Base-by-base conservation (phyloP, 1,140 invertebrate genomes). In the Solenopsis fugax region DNA sequence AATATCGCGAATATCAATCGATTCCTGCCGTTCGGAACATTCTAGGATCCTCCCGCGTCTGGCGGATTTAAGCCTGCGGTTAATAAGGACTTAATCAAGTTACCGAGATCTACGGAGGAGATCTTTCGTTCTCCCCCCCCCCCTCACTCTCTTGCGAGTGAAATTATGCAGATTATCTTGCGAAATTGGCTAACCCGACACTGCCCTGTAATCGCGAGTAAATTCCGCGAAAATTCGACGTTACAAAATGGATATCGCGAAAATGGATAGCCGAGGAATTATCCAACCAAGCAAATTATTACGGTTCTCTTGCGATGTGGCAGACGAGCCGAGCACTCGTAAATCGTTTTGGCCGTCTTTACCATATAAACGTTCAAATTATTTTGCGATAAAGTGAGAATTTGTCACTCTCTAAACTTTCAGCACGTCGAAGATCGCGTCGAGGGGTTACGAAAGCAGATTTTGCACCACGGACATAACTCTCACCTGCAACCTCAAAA, bases 141-240 rank as follows among this genome's bases (percentile, higher is more conserved):
- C 60, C 16, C 60, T 34, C 29, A 5, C 58, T 34, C 24, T 24
- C 58, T 7, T 24, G 9, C 85, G 58, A 90, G 88, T 81, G 88
- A 92, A 87, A 92, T 89, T 88, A 89, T 78, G 81, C 87, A 90
- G 90, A 93, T 93, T 92, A 93, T 93, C 87, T 92, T 91, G 90
- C 91, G 77, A 92, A 92, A 93, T 93, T 93, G 89, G 93, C 89
- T 92, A 90, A 88, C 78, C 73, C 69, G 18, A 45, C 21, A 37
- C 45, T 73, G 56, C 69, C 21, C 18, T 62, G 56, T 88, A 86
- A 89, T 89, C 88, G 85, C 71, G 89, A 86, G 72, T 73, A 89
- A 90, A 90, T 90, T 90, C 87, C 76, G 54, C 76, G 78, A 89
- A 87, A 87, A 87, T 88, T 90, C 62, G 65, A 87, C 76, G 24